Evolutionary conservation across 2,888 invertebrate genomes (phyloP).

Genomic region (Neoascia interrupta): DNA sequence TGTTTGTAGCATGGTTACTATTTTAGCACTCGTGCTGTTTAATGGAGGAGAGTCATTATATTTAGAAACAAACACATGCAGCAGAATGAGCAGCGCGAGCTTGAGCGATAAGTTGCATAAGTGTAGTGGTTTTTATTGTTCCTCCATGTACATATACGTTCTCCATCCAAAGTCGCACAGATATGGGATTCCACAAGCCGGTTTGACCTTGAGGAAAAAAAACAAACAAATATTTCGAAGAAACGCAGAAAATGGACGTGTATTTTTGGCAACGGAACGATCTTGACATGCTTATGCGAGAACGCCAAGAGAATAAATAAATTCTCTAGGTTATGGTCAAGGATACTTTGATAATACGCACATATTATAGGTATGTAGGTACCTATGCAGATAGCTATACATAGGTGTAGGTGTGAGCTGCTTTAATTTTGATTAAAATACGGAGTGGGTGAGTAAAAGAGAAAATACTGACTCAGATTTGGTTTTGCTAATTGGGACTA

Average conservation of each 20-base stretch:
- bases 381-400: no score
- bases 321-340: slow-evolving; percentile 65
- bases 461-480: neutral
- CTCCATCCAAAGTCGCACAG: slow-evolving; percentile 18
- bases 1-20: slow-evolving; percentile 1
- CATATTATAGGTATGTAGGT: neutral
- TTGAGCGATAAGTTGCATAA: neutral
- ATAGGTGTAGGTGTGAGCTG: neutral
- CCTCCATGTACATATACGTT: neutral
- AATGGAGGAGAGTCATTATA: slow-evolving; percentile 21
- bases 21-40: slow-evolving; percentile 34
- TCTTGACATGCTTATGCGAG: slow-evolving; percentile 59
- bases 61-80: slow-evolving; percentile 30
- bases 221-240: slow-evolving; percentile 18
- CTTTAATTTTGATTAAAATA: neutral
- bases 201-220: slow-evolving; percentile 62
- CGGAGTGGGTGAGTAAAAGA: neutral
- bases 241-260: slow-evolving; percentile 18
- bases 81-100: no score
- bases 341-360: no score
- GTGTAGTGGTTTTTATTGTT: slow-evolving; percentile 13
- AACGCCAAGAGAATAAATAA: slow-evolving; percentile 11
- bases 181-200: slow-evolving; percentile 39
- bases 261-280: slow-evolving; percentile 61
- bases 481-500: neutral